Conservation (phyloP, 1,140 invertebrate species). For the Hypothenemus hampei region DNA sequence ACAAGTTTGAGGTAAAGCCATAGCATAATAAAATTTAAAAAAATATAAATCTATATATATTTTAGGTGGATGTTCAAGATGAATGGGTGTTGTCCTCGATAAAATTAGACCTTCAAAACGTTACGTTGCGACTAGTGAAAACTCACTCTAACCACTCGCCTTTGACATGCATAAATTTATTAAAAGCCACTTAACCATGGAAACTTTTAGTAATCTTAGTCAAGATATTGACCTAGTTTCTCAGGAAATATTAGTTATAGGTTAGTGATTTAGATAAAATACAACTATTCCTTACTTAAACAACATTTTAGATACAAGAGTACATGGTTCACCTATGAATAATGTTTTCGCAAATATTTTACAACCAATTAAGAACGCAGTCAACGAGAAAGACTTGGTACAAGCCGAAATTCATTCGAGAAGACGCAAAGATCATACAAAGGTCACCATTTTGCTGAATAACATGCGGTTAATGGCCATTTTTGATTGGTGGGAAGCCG, state of each 20-base stretch:
- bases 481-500: conserved; percentile 87
- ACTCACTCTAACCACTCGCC: conserved; percentile 52
- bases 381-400: conserved; percentile 54
- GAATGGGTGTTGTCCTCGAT: conserved; percentile 75
- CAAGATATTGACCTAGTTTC: conserved; percentile 92
- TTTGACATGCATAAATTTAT: conserved; percentile 89
- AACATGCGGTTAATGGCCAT: conserved; percentile 91
- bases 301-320: conserved; percentile 14
- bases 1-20: neutral
- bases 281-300: neutral
- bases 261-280: conserved; percentile 55
- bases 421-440: conserved; percentile 62
- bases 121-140: conserved; percentile 68
- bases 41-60: neutral
- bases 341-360: conserved; percentile 87
- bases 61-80: conserved; percentile 35
- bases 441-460: conserved; percentile 88
- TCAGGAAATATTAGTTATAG: conserved; percentile 82
- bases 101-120: conserved; percentile 81
- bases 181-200: conserved; percentile 77
- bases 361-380: conserved; percentile 60
- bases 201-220: conserved; percentile 79
- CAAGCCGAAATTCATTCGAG: conserved; percentile 83
- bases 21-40: neutral
- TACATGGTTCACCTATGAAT: conserved; percentile 58